Conservation (phyloP, 2,888 invertebrate genomes). For the Cheilosia scutellata region DNA sequence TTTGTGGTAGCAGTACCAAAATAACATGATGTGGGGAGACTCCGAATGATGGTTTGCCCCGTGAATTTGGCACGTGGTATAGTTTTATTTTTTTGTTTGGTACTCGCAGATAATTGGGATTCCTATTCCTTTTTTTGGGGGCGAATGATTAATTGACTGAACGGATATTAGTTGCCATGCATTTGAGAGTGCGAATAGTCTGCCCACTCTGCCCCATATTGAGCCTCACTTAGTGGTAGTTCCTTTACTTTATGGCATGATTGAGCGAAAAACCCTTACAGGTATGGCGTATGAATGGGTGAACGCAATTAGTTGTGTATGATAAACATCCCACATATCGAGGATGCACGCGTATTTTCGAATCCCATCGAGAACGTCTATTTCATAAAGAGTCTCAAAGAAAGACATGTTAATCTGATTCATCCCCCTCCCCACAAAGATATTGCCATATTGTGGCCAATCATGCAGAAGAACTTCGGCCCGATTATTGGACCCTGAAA, state of each 20-base stretch:
- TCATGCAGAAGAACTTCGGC: conserved; percentile 31
- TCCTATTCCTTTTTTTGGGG: neutral
- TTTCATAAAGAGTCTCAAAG: neutral
- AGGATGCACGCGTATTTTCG: too few relatives aligned
- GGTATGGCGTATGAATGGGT: too few relatives aligned
- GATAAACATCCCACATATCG: too few relatives aligned
- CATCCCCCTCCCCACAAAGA: conserved; percentile 14
- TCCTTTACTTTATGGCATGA: too few relatives aligned
- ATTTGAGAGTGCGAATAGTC: too few relatives aligned
- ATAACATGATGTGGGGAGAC: conserved; percentile 11
- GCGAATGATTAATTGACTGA: too few relatives aligned
- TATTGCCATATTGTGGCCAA: conserved; percentile 33
- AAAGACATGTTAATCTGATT: conserved; percentile 33
- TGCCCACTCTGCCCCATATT: too few relatives aligned
- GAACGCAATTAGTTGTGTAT: too few relatives aligned
- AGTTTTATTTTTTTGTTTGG: neutral
- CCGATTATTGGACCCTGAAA: conserved; percentile 46
- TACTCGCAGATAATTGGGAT: neutral
- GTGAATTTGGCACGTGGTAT: neutral
- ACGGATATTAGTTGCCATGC: too few relatives aligned
- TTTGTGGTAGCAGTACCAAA: conserved; percentile 19
- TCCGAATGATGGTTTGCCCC: neutral
- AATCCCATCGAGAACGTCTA: neutral
- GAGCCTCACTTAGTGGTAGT: too few relatives aligned
- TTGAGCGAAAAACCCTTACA: too few relatives aligned